phyloP scores from a whole-genome alignment of 2,797 vertebrate genomes.

The Pelodytes ibericus region DNA sequence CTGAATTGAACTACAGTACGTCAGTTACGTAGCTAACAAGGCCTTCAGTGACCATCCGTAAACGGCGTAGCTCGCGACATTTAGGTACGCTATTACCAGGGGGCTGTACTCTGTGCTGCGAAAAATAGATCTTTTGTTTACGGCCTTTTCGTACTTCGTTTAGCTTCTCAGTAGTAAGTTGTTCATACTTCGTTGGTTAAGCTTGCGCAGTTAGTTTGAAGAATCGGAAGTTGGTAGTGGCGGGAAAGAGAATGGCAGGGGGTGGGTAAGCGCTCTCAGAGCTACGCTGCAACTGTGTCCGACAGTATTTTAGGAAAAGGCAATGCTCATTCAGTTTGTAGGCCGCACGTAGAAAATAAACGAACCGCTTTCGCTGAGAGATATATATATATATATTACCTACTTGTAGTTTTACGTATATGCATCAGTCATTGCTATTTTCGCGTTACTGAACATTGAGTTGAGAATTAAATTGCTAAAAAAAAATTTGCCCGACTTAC shows the following conservation, averaged over 20 bases:
- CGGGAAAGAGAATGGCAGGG: constrained; percentile 24
- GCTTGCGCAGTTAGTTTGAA: not conserved
- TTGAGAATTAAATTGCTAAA: too few species aligned
- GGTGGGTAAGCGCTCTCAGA: not conserved
- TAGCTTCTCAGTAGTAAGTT: too few species aligned
- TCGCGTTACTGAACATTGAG: too few species aligned
- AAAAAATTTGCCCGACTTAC: too few species aligned
- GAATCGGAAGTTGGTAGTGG: not conserved
- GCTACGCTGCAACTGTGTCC: not conserved
- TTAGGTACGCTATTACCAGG: too few species aligned
- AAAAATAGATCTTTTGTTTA: too few species aligned
- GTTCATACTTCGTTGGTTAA: not conserved
- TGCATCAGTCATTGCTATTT: too few species aligned
- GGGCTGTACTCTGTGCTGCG: too few species aligned
- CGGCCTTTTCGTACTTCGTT: too few species aligned
- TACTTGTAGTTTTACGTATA: too few species aligned
- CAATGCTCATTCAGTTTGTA: not conserved
- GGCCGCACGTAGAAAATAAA: not conserved
- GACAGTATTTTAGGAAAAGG: not conserved
- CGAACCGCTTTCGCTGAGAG: too few species aligned
- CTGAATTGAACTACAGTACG: not conserved
- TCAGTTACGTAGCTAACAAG: not conserved
- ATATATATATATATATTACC: too few species aligned
- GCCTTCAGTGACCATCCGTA: not conserved
- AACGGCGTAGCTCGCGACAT: not conserved